These are phyloP conservation scores for Orthosia gothica DNA, from an alignment of 2,888 invertebrate genomes.

Conservation along the genomic window DNA sequence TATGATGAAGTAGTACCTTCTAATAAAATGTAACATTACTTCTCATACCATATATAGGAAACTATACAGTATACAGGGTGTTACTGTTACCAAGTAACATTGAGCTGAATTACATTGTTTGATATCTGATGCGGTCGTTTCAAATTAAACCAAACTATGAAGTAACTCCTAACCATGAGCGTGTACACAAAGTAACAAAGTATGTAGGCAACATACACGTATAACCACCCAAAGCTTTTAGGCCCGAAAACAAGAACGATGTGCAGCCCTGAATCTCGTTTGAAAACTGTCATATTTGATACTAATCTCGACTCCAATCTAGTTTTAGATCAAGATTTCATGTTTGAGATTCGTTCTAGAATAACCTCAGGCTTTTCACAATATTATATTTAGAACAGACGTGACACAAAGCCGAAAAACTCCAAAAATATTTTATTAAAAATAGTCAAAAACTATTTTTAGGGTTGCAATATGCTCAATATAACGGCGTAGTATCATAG, in stretches of 20 bases:
- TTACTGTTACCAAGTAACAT: neutral
- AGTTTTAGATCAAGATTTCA: neutral
- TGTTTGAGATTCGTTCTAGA: neutral
- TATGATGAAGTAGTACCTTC: neutral
- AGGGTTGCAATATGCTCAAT: neutral
- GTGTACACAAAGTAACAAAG: neutral
- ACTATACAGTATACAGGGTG: neutral
- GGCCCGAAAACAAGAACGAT: neutral
- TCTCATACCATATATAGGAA: too few species aligned
- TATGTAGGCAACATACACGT: neutral
- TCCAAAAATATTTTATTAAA: neutral
- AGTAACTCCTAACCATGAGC: neutral
- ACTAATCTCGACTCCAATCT: neutral
- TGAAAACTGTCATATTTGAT: constrained; percentile 3
- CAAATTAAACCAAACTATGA: constrained; percentile 1
- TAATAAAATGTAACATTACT: too few species aligned
- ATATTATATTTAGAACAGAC: neutral
- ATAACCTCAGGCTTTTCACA: neutral
- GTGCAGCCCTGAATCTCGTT: neutral
- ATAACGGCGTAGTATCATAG: neutral
- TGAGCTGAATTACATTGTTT: neutral
- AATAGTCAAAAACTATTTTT: neutral
- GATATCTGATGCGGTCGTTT: constrained; percentile 1
- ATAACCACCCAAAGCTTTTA: constrained; percentile 18
- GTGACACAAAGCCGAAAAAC: neutral